phyloP scores from a whole-genome alignment of 2,797 vertebrate species.

The Peromyscus melanophrys region DNA sequence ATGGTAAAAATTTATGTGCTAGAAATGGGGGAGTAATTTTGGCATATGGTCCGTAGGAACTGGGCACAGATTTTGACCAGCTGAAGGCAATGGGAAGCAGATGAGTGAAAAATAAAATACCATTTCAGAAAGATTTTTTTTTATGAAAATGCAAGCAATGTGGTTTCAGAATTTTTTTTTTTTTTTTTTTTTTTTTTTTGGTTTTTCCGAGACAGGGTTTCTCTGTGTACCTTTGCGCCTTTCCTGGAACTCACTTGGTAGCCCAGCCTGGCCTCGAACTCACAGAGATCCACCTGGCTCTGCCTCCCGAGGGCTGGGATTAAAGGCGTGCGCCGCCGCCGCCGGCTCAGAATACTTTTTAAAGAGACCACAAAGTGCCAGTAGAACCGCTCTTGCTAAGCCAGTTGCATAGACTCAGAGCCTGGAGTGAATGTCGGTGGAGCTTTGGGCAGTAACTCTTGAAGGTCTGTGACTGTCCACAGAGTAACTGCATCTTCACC shows the following conservation, averaged over 20 bases:
- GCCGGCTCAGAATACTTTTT: background rate
- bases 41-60: slow-evolving; percentile 69
- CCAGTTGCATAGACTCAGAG: background rate
- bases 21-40: slow-evolving; percentile 26
- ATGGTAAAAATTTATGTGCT: slow-evolving; percentile 17
- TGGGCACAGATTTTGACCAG: slow-evolving; percentile 75
- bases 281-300: too few relatives aligned
- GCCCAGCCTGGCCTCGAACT: too few relatives aligned
- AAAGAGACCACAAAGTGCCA: background rate
- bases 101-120: slow-evolving; percentile 71
- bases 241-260: too few relatives aligned
- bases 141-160: slow-evolving; percentile 16
- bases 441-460: background rate
- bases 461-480: background rate
- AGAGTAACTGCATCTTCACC: slow-evolving; percentile 18
- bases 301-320: too few relatives aligned
- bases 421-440: background rate
- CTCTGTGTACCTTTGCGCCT: too few relatives aligned
- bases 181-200: too few relatives aligned
- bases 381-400: background rate
- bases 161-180: background rate
- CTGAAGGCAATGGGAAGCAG: slow-evolving; percentile 72
- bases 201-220: too few relatives aligned
- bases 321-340: too few relatives aligned
- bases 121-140: slow-evolving; percentile 35